Percentiles rank a stretch among this genome's conserved stretches.
These are phyloP conservation scores for Oplegnathus fasciatus DNA, from an alignment of 2,113 vertebrate species.

Conservation along the genomic window DNA sequence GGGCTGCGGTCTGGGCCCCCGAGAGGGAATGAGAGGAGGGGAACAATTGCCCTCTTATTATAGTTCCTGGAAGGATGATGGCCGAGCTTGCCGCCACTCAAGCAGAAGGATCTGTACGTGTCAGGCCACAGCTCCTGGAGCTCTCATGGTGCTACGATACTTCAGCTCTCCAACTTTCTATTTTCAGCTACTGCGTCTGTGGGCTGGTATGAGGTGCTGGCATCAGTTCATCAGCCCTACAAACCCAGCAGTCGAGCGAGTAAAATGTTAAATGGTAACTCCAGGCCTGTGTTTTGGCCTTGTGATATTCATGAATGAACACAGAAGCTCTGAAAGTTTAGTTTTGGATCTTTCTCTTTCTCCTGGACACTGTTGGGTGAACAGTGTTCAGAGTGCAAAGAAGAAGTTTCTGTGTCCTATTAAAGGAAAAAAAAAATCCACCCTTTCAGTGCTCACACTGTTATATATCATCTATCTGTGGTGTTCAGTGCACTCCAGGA, in stretches of 20 bases:
- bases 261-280: background rate
- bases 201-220: conserved; percentile 34
- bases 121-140: conserved; percentile 30
- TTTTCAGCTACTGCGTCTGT: conserved; percentile 24
- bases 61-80: conserved; percentile 35
- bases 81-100: conserved; percentile 16
- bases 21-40: conserved; percentile 4
- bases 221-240: conserved; percentile 47
- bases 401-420: background rate
- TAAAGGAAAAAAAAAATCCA: conserved; percentile 16
- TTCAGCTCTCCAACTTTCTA: conserved; percentile 30
- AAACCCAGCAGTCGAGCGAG: background rate
- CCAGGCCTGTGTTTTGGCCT: background rate
- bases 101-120: conserved; percentile 30
- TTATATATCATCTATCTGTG: background rate
- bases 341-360: background rate
- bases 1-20: conserved; percentile 36
- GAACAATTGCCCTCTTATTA: conserved; percentile 49
- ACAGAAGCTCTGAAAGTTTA: background rate
- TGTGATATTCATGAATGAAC: background rate
- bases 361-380: background rate
- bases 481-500: conserved; percentile 2
- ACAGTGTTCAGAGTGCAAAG: conserved; percentile 10
- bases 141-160: conserved; percentile 18
- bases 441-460: conserved; percentile 14